Conservation (phyloP, 2,888 invertebrate genomes). For the Spisula solida region DNA sequence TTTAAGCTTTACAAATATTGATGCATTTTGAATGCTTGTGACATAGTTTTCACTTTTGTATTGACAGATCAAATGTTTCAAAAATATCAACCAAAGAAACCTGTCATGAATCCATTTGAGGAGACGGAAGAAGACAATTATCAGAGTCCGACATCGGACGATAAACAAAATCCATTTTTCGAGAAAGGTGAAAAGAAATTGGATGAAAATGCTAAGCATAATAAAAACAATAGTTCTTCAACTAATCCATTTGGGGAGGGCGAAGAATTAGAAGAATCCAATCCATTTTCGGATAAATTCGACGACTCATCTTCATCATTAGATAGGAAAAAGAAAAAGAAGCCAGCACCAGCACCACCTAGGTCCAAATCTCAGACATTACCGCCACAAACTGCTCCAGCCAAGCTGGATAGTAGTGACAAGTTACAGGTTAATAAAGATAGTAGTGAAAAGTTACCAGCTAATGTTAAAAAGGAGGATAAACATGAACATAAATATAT, state of each 20-base stretch:
- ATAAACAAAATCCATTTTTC: constrained; percentile 71
- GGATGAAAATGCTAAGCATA: constrained; percentile 27
- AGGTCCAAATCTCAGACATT: constrained; percentile 60
- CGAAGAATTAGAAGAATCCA: constrained; percentile 46
- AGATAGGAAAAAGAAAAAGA: constrained; percentile 64
- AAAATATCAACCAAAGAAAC: constrained; percentile 67
- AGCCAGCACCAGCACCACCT: constrained; percentile 59
- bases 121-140: constrained; percentile 75
- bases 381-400: constrained; percentile 26
- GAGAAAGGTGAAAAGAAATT: constrained; percentile 54
- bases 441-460: constrained; percentile 15
- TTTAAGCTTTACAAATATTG: too few species aligned
- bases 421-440: constrained; percentile 26
- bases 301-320: constrained; percentile 51
- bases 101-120: constrained; percentile 78
- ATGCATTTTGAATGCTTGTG: too few species aligned
- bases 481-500: constrained; percentile 54
- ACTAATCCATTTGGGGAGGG: constrained; percentile 62
- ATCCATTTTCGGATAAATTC: constrained; percentile 64
- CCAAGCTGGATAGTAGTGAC: constrained; percentile 31
- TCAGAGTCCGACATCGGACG: constrained; percentile 60
- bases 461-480: constrained; percentile 23
- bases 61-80: constrained; percentile 69
- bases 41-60: neutral
- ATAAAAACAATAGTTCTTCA: constrained; percentile 34